A percentile compares a stretch with the other conserved stretches of the same genome.
phyloP scores from a whole-genome alignment of 2,888 invertebrate genomes.

The Coenonympha arcania region DNA sequence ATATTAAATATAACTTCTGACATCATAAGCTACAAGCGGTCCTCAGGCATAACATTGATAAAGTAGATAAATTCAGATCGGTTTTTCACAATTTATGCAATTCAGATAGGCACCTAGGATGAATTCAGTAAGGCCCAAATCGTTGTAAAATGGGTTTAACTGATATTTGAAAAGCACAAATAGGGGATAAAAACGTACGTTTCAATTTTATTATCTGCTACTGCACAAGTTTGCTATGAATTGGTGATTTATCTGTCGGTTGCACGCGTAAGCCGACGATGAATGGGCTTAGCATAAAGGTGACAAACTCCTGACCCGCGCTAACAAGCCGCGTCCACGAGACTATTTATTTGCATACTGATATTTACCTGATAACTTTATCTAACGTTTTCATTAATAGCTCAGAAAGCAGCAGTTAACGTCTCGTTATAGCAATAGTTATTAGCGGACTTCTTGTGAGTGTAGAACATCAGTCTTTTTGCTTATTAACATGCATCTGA shows the following conservation, averaged over 20 bases:
- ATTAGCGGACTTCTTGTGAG: constrained; percentile 18
- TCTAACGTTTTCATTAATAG: constrained; percentile 32
- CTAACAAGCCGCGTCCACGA: constrained; percentile 40
- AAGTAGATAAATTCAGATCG: too few species aligned
- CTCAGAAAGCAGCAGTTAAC: constrained; percentile 18
- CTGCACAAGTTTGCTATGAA: constrained; percentile 9
- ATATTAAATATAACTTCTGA: too few species aligned
- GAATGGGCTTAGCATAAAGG: constrained; percentile 27
- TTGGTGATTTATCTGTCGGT: constrained; percentile 8
- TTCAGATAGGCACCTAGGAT: too few species aligned
- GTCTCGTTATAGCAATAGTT: constrained; percentile 22
- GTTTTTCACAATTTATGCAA: too few species aligned
- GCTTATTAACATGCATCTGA: constrained; percentile 19
- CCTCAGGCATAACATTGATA: too few species aligned
- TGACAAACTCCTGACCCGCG: constrained; percentile 37
- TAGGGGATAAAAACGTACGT: too few species aligned
- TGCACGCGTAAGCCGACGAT: constrained; percentile 19
- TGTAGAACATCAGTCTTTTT: constrained; percentile 19
- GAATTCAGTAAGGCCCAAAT: too few species aligned
- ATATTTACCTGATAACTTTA: constrained; percentile 29
- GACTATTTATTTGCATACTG: constrained; percentile 27
- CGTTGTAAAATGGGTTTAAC: too few species aligned
- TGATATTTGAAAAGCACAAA: too few species aligned
- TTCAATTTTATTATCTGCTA: too few species aligned
- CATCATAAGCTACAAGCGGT: too few species aligned